Base-by-base conservation (phyloP, 35 echinoderm and acorn worm species). In the Heliocidaris erythrogramma region DNA sequence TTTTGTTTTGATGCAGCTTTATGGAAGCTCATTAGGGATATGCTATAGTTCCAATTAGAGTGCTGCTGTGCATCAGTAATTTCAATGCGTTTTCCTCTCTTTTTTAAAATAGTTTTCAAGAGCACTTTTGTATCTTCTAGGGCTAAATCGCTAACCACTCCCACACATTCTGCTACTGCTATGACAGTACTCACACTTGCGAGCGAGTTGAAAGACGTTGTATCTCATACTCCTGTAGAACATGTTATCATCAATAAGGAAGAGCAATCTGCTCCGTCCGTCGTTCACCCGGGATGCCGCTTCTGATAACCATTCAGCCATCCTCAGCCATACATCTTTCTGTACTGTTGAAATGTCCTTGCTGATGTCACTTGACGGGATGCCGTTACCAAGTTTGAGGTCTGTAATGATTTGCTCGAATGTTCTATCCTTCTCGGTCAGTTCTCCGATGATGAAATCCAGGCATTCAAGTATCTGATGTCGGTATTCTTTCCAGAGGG, bases 161-260 rank as follows among this genome's bases (percentile, higher is more conserved):
- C 35, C 35, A 42, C 35, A 42, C 35, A 42, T 42, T 1, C 35
- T 42, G 0, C 35, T 42, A 42, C 35, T 42, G 35, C 35, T 42
- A 42, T 42, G 35, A 60, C 18, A 14, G 27, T 78, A 97, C 98
- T 96, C 71, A 99, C 98, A 94, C 97, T 99, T 99, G 48, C 96
- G 96, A 59, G 96, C 96, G 13, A 99, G 61, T 48, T 99, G 98
- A 56, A 92, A 99, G 87, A 96, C 96, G 59, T 99, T 94, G 89
- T 97, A 97, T 95, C 98, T 96, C 98, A 99, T 99, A 50, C 98
- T 99, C 31, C 96, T 92, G 84, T 99, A 99, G 88, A 96, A 99
- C 92, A 99, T 96, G 47, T 99, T 99, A 91, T 99, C 98, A 95
- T 99, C 98, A 29, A 99, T 31, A 21, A 97, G 21, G 16, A 99